Evolutionary conservation across 2,113 vertebrate species (phyloP).

Genomic region (Tauraco erythrolophus): DNA sequence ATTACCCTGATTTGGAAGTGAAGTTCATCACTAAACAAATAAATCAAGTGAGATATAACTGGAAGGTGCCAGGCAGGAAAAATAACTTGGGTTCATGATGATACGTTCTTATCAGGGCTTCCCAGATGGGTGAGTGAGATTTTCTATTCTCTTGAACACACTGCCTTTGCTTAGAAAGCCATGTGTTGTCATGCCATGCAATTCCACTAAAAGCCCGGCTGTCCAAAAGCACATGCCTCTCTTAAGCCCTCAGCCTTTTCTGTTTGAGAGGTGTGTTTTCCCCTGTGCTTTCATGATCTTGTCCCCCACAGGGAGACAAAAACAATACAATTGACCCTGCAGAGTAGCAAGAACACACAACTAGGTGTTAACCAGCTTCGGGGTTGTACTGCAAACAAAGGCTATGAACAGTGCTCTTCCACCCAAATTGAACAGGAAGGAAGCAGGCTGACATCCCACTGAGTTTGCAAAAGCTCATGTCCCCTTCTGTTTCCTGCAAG

Average conservation of each 20-base stretch:
- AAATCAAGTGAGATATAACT: background rate
- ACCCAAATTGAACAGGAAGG: background rate
- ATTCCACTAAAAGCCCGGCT: background rate
- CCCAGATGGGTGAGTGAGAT: background rate
- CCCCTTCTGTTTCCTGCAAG: background rate
- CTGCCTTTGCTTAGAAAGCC: background rate
- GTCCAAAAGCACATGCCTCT: background rate
- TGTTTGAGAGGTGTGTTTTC: background rate
- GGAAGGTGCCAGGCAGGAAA: background rate
- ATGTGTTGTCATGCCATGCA: background rate
- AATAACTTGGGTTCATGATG: background rate
- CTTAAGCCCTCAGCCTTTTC: background rate
- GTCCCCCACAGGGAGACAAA: background rate
- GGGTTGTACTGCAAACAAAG: background rate
- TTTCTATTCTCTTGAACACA: background rate
- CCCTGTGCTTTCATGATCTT: background rate
- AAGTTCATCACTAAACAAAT: background rate
- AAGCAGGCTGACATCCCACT: fast-evolving
- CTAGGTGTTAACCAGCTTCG: background rate
- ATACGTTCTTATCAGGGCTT: background rate
- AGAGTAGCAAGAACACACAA: background rate
- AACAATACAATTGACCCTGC: background rate
- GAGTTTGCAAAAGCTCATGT: background rate
- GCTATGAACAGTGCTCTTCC: background rate
- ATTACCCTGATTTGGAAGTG: background rate